phyloP scores from a whole-genome alignment of 2,113 vertebrate species.

The Eublepharis macularius region DNA sequence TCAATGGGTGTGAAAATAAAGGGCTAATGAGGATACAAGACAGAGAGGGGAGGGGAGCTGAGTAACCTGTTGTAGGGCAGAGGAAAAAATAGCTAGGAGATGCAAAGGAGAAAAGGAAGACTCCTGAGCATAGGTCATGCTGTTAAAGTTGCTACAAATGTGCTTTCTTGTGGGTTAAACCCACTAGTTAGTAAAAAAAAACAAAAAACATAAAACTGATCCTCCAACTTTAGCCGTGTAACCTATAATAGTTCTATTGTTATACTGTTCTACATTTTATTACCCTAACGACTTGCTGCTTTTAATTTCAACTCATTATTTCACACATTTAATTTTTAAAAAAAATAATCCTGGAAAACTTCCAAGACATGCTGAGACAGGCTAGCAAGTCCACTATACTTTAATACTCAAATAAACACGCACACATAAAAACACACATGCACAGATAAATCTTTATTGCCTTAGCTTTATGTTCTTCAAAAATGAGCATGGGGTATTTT shows the following conservation, averaged over 20 bases:
- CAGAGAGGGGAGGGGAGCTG: not conserved
- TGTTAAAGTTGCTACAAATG: not conserved
- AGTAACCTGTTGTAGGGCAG: not conserved
- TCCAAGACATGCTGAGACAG: not conserved
- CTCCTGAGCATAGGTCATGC: not conserved
- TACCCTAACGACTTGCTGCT: not conserved
- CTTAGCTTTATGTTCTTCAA: slow-evolving; percentile 64
- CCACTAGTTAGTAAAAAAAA: not conserved
- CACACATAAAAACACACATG: slow-evolving; percentile 58
- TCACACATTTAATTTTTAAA: not conserved
- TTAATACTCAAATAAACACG: slow-evolving; percentile 50
- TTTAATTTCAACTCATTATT: not conserved
- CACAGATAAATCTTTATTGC: slow-evolving; percentile 66
- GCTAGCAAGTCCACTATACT: not conserved
- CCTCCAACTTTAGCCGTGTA: not conserved
- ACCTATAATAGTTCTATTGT: not conserved
- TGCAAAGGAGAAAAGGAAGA: not conserved
- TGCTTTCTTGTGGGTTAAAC: not conserved
- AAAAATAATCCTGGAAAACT: not conserved
- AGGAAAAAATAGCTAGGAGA: not conserved
- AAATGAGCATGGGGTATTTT: slow-evolving; percentile 67
- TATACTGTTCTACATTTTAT: not conserved
- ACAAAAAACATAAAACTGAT: not conserved
- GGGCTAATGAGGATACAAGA: not conserved
- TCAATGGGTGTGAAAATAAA: not conserved